These are phyloP conservation scores for Stichodactyla helianthus DNA, from an alignment of 64 coral and sea anemone species.

Conservation along the genomic window DNA sequence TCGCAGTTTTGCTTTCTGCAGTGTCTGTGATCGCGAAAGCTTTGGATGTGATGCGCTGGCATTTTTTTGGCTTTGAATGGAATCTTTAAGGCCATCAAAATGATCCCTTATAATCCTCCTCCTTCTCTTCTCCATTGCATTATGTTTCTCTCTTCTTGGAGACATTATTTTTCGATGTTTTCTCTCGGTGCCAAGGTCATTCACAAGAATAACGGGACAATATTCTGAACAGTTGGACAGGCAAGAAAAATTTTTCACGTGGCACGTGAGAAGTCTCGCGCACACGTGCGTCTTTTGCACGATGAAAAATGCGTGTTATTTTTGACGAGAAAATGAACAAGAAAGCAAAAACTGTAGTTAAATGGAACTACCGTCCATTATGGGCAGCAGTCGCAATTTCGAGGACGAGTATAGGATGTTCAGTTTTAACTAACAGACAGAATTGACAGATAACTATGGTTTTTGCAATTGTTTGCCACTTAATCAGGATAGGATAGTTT, in stretches of 20 bases:
- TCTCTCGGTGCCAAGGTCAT: background rate
- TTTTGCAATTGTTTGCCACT: no score
- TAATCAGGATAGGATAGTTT: no score
- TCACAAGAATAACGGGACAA: background rate
- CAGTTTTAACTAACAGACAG: no score
- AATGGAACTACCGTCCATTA: no score
- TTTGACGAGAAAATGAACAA: no score
- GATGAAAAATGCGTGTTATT: background rate
- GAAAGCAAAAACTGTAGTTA: no score
- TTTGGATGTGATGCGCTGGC: background rate
- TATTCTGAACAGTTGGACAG: background rate
- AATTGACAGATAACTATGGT: no score
- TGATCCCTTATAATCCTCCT: background rate
- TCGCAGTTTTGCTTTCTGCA: background rate
- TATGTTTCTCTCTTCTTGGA: constrained; percentile 1
- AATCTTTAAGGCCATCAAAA: background rate
- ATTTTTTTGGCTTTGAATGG: background rate
- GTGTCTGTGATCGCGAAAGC: background rate
- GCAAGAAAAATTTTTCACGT: background rate
- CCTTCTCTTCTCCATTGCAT: constrained; percentile 1
- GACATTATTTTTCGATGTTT: background rate
- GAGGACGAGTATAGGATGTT: no score
- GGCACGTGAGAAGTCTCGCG: background rate
- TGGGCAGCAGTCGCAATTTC: no score
- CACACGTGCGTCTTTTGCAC: background rate